Percentiles rank a stretch among this genome's conserved stretches.
phyloP scores from a whole-genome alignment of 2,797 vertebrate species.

The Lepilemur septentrionalis region DNA sequence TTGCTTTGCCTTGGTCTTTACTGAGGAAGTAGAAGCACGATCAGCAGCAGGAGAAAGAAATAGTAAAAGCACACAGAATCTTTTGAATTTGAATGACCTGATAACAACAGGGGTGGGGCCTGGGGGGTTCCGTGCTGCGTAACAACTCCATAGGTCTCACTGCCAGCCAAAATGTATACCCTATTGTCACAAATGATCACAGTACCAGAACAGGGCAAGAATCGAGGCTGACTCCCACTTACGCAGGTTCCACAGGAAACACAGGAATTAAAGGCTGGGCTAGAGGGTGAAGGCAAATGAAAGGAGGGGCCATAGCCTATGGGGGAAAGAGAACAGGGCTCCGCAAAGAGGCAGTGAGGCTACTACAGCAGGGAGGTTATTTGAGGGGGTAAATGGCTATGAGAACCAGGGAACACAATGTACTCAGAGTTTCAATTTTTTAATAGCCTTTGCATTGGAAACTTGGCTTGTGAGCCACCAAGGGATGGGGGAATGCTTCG shows the following conservation, averaged over 20 bases:
- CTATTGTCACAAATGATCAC: too few relatives aligned
- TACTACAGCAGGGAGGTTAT: not conserved
- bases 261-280: not conserved
- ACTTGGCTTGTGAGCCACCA: slow-evolving; percentile 33
- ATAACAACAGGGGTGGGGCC: not conserved
- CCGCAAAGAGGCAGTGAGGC: not conserved
- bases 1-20: not conserved
- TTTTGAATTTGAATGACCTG: not conserved
- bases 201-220: not conserved
- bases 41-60: not conserved
- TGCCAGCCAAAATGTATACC: not conserved
- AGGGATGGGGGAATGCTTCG: not conserved
- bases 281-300: not conserved
- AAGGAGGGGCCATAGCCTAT: not conserved
- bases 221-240: not conserved
- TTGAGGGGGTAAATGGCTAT: not conserved
- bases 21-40: not conserved
- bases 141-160: not conserved
- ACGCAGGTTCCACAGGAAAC: not conserved
- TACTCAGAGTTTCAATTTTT: slow-evolving; percentile 37
- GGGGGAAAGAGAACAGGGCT: not conserved
- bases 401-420: slow-evolving; percentile 30
- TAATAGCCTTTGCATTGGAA: slow-evolving; percentile 49
- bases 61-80: not conserved
- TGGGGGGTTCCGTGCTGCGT: not conserved